Evolutionary conservation across 2,113 vertebrate genomes (phyloP), one percentile per base, ranked within the genome.

Genomic region (Actinemys pallida): DNA sequence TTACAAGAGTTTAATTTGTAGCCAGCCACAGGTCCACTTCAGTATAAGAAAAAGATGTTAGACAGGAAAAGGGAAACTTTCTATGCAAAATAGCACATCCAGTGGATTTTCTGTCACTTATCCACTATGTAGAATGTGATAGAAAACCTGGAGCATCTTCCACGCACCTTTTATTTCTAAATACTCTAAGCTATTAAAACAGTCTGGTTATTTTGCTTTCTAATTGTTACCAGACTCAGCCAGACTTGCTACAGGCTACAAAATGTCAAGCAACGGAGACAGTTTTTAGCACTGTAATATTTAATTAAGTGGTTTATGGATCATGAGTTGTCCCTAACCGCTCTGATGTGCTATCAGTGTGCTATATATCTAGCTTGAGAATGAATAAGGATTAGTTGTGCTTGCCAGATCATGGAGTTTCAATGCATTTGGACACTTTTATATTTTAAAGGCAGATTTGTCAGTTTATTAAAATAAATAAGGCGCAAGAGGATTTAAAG

Each of bases 401-500:
- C 78, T 90, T 95, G 69, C 50, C 10, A 86, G 45, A 91, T 79
- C 24, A 72, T 62, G 35, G 81, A 89, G 25, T 95, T 97, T 93
- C 81, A 57, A 82, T 92, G 86, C 17, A 49, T 94, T 95, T 93
- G 49, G 10, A 75, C 81, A 20, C 4, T 86, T 90, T 92, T 91
- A 1, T 79, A 54, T 94, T 90, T 92, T 85, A 87, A 90, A 91
- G 79, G 57, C 89, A 86, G 50, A 79, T 83, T 89, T 92, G 31
- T 17, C 52, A 39, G 8, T 47, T 95, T 89, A 81, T 95, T 52
- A 85, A 89, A 93, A 39, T 59, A 90, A 83, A 52, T 59, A 59
- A n/a, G 53, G 10, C 49, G 72, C 81, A 91, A 81, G 84, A 85
- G 42, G 47, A 84, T 81, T 54, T 76, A 25, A n/a, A 57, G 50